phyloP scores from a whole-genome alignment of 2,888 invertebrate species.

The Aplocera efformata region DNA sequence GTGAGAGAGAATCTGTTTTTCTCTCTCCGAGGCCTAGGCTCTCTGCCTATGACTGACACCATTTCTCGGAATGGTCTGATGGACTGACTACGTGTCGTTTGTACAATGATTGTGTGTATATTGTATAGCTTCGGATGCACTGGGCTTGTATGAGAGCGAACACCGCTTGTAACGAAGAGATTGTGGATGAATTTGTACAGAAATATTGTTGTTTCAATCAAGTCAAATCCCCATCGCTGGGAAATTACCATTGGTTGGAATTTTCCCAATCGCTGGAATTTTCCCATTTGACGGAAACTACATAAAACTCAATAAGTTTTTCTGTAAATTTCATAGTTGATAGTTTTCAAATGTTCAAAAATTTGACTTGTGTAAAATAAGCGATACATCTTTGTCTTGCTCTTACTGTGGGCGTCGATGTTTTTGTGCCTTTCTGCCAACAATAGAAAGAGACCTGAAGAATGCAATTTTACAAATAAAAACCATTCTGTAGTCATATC shows the following conservation, averaged over 20 bases:
- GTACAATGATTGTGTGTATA: slow-evolving; percentile 10
- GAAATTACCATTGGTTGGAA: not conserved
- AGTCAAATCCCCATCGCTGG: not conserved
- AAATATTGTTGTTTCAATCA: slow-evolving; percentile 5
- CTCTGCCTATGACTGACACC: no score
- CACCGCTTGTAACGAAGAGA: slow-evolving; percentile 8
- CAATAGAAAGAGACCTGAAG: slow-evolving; percentile 14
- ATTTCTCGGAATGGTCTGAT: slow-evolving; percentile 3
- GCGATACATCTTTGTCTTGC: slow-evolving; percentile 7
- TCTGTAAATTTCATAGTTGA: no score
- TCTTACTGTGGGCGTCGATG: slow-evolving; percentile 15
- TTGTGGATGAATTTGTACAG: slow-evolving; percentile 2
- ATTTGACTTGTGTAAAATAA: slow-evolving; percentile 9
- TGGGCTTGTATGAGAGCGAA: slow-evolving; percentile 9
- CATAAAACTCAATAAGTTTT: no score
- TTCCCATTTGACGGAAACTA: no score
- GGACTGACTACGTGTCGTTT: slow-evolving; percentile 15
- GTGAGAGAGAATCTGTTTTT: not conserved
- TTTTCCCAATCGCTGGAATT: slow-evolving; percentile 1
- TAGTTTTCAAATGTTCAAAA: no score
- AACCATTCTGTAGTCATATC: no score
- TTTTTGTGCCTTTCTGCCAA: slow-evolving; percentile 38
- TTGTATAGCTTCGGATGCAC: slow-evolving; percentile 6
- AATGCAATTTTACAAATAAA: not conserved
- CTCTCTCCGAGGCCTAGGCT: not conserved